Evolutionary conservation across 2,888 invertebrate genomes (phyloP), one percentile per base, ranked within the genome.

Genomic region (Sipha maydis): DNA sequence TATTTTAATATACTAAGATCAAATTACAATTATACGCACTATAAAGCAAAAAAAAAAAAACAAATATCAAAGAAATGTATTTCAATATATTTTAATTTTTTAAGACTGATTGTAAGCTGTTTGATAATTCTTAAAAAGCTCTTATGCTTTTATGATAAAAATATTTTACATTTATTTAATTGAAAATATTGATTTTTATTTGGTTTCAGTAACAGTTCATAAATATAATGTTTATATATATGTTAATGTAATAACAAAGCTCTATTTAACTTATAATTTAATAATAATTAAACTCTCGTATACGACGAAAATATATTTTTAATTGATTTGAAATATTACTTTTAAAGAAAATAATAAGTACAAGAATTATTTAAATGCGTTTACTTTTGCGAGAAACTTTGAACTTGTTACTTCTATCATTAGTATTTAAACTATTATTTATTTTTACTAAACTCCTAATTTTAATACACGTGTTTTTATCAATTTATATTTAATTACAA

Each of bases 1-100:
- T 4, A 79, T 79, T 79, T 79, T 79, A 61, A 79, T 79, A 61
- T 79, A 79, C 14, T 61, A 61, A 79, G 61, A 79, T 61, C 8
- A n/a, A 34, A 61, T 79, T 61, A 34, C 56, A 34, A 79, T 79
- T 25, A 34, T 61, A 61, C 25, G 56, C 38, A 61, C 5, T 2
- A 21, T 21, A 61, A 25, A 61, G 5, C 8, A 25, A n/a, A 69
- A 69, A 69, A 31, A 31, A 78, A 41, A 41, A 41, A 9, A 34
- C 34, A 34, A 34, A 34, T 34, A 41, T 41, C 41, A 41, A 41
- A 41, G 41, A 41, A 41, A 41, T 11, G 11, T 41, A 41, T 41
- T 41, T 41, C 1, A 41, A 41, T 8, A 41, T 41, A 41, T 34
- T 34, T 34, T 34, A 34, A 34, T 34, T 34, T 34, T 34, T 34